A percentile compares a stretch with the other conserved stretches of the same genome.
Evolutionary conservation across 2,797 vertebrate genomes (phyloP).

Genomic region (Ciconia nigra): DNA sequence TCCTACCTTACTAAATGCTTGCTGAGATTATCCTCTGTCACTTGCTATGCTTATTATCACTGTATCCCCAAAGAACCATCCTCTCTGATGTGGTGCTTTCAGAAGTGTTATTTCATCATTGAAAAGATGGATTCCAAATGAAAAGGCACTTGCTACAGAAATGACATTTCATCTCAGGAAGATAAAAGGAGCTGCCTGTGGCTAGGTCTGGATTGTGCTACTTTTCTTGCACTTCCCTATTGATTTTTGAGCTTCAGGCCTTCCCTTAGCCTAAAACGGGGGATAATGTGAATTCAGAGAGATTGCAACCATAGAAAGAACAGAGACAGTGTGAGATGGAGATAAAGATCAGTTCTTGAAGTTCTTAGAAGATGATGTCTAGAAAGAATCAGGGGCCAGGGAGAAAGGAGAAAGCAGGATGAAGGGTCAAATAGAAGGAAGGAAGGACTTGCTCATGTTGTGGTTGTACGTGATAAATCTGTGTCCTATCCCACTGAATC

Average conservation of each 20-base stretch:
- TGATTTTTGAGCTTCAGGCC: slow-evolving; percentile 48
- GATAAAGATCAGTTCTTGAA: neutral
- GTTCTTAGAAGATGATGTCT: neutral
- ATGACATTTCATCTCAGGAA: slow-evolving; percentile 59
- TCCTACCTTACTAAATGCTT: slow-evolving; percentile 54
- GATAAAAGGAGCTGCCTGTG: slow-evolving; percentile 60
- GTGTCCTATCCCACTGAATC: neutral
- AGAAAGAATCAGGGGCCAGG: neutral
- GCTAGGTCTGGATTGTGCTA: slow-evolving; percentile 45
- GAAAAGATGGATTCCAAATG: slow-evolving; percentile 56
- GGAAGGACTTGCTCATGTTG: neutral
- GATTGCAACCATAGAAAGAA: neutral
- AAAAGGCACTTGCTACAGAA: slow-evolving; percentile 46
- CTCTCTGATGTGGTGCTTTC: slow-evolving; percentile 36
- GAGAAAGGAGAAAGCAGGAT: neutral
- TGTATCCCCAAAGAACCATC: neutral
- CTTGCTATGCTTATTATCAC: slow-evolving; percentile 43
- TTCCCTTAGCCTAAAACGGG: slow-evolving; percentile 3
- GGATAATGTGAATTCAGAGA: slow-evolving; percentile 29
- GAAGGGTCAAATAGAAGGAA: neutral
- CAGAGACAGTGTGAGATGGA: neutral
- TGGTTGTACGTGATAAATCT: neutral
- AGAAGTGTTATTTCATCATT: slow-evolving; percentile 48
- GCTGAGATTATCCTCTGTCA: slow-evolving; percentile 52
- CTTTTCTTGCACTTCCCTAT: slow-evolving; percentile 60